These are phyloP conservation scores for Nasonia oneida DNA, from an alignment of 2,888 invertebrate genomes.

Conservation along the genomic window DNA sequence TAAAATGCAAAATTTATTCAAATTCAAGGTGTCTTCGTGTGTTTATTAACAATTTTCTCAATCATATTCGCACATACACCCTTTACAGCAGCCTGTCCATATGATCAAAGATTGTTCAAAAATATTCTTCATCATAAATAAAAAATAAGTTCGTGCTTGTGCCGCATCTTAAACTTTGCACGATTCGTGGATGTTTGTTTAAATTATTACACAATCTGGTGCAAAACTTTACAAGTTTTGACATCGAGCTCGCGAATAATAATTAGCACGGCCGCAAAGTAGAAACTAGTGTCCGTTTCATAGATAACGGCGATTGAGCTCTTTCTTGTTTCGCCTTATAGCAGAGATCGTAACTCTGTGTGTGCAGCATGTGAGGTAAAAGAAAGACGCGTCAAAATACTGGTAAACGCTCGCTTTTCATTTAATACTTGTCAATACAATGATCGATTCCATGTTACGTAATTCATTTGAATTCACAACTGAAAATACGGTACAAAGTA, in stretches of 20 bases:
- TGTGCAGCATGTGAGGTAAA: slow-evolving; percentile 17
- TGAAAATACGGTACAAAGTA: slow-evolving; percentile 33
- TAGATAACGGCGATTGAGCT: slow-evolving; percentile 16
- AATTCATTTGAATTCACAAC: slow-evolving; percentile 32
- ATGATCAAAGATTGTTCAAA: slow-evolving; percentile 48
- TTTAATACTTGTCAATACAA: slow-evolving; percentile 48
- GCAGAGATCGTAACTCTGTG: neutral
- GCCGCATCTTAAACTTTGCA: slow-evolving; percentile 54
- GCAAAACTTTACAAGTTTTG: neutral
- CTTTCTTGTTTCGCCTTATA: slow-evolving; percentile 2
- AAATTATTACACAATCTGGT: slow-evolving; percentile 41
- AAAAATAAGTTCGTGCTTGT: slow-evolving; percentile 62
- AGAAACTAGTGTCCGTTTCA: slow-evolving; percentile 37
- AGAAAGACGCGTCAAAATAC: slow-evolving; percentile 52
- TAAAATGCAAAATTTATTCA: slow-evolving; percentile 43
- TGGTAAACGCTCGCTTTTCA: slow-evolving; percentile 41
- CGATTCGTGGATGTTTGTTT: slow-evolving; percentile 20
- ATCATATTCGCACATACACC: slow-evolving; percentile 68
- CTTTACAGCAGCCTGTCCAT: slow-evolving; percentile 61
- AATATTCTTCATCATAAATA: slow-evolving; percentile 47
- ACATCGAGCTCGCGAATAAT: slow-evolving; percentile 17
- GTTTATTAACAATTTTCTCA: slow-evolving; percentile 68
- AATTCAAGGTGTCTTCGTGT: slow-evolving; percentile 63
- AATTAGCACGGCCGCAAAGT: slow-evolving; percentile 12
- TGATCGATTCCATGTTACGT: slow-evolving; percentile 20